Base-by-base conservation (phyloP, 2,888 invertebrate species). In the Pseudanteris insignis region DNA sequence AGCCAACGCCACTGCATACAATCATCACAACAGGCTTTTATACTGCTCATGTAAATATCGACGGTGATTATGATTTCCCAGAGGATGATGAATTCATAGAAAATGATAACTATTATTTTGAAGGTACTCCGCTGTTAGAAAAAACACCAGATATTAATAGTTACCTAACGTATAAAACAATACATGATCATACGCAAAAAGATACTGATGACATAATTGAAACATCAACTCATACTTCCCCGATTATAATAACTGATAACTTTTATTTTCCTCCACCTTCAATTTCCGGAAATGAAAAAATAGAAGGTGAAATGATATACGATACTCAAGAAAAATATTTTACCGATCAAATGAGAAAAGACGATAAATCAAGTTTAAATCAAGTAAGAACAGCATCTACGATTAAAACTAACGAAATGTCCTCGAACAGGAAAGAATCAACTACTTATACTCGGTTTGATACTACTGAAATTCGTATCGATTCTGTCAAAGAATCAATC, bases 21-120 rank as follows among this genome's bases (percentile, higher is more conserved):
- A 77, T 80, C 13, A 80, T 80, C 6, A 80, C 79, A 0, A 73
- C 76, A 6, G 79, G 79, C 18, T 80, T 80, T 44, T 80, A 74
- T 36, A 74, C 74, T 1, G 70, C 67, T 2, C 66, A 74, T 2
- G 43, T 71, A 2, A 37, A 64, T 2, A 68, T 70, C 5, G 68
- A 73, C 8, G 68, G 71, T 1, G 70, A 72, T 0, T 10, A 30
- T 9, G 30, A 30, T 11, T 18, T 6, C 6, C 66, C 70, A 2
- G 36, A 64, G 1, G 70, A 71, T 6, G 68, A 73, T 7, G 68
- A 72, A 0, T 67, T 71, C 2, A 67, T 46, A 0, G 54, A 55
- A 1, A 38, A 62, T 11, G 63, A 55, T 12, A 60, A 44, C 12
- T n/a, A n/a, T n/a, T n/a, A n/a, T n/a, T 64, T 61, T 13, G 64